Percentiles rank a stretch among this genome's conserved stretches.
These are phyloP conservation scores for Entomobrya proxima DNA, from an alignment of 2,888 invertebrate genomes.

Conservation along the genomic window DNA sequence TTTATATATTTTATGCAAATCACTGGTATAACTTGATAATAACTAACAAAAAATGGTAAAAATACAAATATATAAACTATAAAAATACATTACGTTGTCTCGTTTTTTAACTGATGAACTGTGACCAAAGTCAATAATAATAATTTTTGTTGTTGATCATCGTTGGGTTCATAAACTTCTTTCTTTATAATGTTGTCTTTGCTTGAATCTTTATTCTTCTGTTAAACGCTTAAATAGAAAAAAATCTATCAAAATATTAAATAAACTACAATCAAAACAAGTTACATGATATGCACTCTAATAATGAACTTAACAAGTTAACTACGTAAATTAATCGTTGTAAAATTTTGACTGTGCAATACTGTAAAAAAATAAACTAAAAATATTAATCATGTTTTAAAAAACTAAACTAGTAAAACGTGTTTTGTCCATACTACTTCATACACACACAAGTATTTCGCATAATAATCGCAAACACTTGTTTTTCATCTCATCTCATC, in stretches of 20 bases:
- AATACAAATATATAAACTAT: too few species aligned
- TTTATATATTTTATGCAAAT: not conserved
- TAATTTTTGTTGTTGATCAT: too few species aligned
- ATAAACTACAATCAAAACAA: not conserved
- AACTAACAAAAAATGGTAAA: not conserved
- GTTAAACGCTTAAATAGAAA: constrained; percentile 15
- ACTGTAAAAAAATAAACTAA: constrained; percentile 35
- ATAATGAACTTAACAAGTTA: constrained; percentile 9
- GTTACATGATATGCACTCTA: not conserved
- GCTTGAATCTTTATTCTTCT: too few species aligned
- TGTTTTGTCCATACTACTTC: too few species aligned
- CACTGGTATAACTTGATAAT: not conserved
- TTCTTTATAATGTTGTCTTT: too few species aligned
- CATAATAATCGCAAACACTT: not conserved
- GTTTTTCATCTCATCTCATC: not conserved
- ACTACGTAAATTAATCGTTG: constrained; percentile 26
- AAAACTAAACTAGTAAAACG: too few species aligned
- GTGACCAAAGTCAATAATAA: too few species aligned
- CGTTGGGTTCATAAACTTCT: not conserved
- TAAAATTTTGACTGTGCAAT: constrained; percentile 34
- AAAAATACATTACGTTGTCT: not conserved
- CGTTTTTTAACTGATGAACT: too few species aligned
- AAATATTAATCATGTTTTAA: constrained; percentile 14
- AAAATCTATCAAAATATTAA: not conserved
- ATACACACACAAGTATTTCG: not conserved